Evolutionary conservation across 92 coral and sea anemone species (phyloP).

Genomic region (Ricordea florida): DNA sequence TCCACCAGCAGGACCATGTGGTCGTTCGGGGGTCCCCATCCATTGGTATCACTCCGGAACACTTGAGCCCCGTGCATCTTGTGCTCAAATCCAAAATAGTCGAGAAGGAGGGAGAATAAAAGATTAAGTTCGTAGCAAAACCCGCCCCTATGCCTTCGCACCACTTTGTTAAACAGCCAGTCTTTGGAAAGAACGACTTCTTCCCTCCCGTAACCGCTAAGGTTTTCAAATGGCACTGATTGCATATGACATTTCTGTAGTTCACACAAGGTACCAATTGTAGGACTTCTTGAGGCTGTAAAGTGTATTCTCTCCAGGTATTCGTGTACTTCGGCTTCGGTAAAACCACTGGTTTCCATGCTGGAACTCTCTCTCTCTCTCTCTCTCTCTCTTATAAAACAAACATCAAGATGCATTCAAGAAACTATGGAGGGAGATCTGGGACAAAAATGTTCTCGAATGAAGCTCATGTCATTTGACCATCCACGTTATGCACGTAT

Average conservation of each 20-base stretch:
- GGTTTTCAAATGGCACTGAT: conserved; percentile 64
- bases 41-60: neutral
- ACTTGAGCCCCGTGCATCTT: conserved; percentile 7
- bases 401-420: too few species aligned
- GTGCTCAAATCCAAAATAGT: conserved; percentile 22
- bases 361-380: too few species aligned
- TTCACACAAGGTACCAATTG: conserved; percentile 12
- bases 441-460: too few species aligned
- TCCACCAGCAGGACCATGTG: conserved; percentile 16
- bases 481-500: too few species aligned
- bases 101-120: conserved; percentile 45
- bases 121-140: conserved; percentile 56
- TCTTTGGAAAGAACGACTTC: conserved; percentile 11
- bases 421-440: too few species aligned
- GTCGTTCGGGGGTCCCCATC: neutral
- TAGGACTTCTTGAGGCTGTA: conserved; percentile 28
- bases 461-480: too few species aligned
- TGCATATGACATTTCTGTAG: conserved; percentile 46
- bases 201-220: conserved; percentile 29
- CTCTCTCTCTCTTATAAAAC: too few species aligned
- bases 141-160: conserved; percentile 56
- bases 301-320: conserved; percentile 56
- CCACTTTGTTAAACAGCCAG: conserved; percentile 55
- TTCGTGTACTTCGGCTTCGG: neutral
- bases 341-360: too few species aligned